Evolutionary conservation across 2,888 invertebrate species (phyloP).

Genomic region (Azorinus chamasolen): DNA sequence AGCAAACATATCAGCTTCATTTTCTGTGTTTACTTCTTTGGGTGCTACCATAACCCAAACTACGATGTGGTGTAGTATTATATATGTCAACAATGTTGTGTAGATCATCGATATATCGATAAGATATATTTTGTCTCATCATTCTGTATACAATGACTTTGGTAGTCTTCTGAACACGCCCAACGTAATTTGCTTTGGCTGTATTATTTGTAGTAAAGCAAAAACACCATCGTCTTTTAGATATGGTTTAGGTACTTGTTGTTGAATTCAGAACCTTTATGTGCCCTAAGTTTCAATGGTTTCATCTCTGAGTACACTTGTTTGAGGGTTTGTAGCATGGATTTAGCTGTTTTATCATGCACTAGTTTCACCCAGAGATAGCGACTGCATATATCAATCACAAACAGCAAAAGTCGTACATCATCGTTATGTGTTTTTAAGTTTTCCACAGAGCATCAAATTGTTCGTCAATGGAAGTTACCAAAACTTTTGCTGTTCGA

Average conservation of each 20-base stretch:
- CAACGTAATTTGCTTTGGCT: no score
- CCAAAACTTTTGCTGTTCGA: constrained; percentile 17
- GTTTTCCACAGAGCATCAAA: constrained; percentile 33
- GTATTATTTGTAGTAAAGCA: constrained; percentile 37
- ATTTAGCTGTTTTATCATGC: constrained; percentile 22
- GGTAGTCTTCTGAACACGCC: no score
- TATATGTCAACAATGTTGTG: constrained; percentile 41
- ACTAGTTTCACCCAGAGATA: constrained; percentile 32
- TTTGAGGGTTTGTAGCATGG: constrained; percentile 15
- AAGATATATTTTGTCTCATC: constrained; percentile 25
- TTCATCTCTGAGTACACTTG: constrained; percentile 16
- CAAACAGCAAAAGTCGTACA: constrained; percentile 29
- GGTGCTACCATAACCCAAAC: constrained; percentile 45
- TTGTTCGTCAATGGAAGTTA: constrained; percentile 33
- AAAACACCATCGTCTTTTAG: constrained; percentile 18
- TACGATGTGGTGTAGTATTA: constrained; percentile 50
- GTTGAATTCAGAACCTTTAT: constrained; percentile 32
- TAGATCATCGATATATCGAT: constrained; percentile 47
- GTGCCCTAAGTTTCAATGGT: constrained; percentile 13
- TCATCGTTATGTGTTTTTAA: constrained; percentile 32
- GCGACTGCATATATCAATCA: no score
- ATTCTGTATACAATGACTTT: constrained; percentile 27
- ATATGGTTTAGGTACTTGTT: constrained; percentile 22
- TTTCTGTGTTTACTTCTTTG: constrained; percentile 31
- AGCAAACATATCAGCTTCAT: constrained; percentile 51